Evolutionary conservation across 1,140 invertebrate species (phyloP).

Genomic region (Sitobion miscanthi): DNA sequence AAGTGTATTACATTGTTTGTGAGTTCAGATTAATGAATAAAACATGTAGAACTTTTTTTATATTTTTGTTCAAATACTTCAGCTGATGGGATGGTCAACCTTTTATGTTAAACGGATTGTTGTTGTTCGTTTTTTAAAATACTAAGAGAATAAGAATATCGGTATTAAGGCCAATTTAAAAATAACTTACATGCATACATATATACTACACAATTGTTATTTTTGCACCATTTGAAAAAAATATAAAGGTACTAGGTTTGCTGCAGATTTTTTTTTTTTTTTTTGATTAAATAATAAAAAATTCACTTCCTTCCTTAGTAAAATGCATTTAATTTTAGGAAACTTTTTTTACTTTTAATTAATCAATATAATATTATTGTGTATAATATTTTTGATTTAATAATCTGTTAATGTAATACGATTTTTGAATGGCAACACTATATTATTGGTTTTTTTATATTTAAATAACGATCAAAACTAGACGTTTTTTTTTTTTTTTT

Average conservation of each 20-base stretch:
- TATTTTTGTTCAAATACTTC: not conserved
- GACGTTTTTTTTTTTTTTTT: not conserved
- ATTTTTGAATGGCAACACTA: not conserved
- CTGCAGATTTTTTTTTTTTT: not conserved
- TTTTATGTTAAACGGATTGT: not conserved
- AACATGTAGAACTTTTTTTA: not conserved
- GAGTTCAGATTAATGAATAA: not conserved
- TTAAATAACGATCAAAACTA: not conserved
- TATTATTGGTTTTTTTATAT: not conserved
- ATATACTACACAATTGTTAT: not conserved
- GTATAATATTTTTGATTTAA: not conserved
- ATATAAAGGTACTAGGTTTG: not conserved
- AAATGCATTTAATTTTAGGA: not conserved
- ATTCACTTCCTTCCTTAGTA: no score
- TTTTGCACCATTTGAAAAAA: not conserved
- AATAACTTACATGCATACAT: not conserved
- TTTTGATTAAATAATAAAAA: not conserved
- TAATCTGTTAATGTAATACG: not conserved
- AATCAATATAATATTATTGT: not conserved
- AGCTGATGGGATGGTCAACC: not conserved
- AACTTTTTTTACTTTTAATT: not conserved
- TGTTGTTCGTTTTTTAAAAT: not conserved
- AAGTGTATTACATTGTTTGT: not conserved
- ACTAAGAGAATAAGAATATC: not conserved
- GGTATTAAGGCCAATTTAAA: not conserved